These are phyloP conservation scores for Sylvicola cinctus DNA, from an alignment of 2,888 invertebrate species.

Conservation along the genomic window DNA sequence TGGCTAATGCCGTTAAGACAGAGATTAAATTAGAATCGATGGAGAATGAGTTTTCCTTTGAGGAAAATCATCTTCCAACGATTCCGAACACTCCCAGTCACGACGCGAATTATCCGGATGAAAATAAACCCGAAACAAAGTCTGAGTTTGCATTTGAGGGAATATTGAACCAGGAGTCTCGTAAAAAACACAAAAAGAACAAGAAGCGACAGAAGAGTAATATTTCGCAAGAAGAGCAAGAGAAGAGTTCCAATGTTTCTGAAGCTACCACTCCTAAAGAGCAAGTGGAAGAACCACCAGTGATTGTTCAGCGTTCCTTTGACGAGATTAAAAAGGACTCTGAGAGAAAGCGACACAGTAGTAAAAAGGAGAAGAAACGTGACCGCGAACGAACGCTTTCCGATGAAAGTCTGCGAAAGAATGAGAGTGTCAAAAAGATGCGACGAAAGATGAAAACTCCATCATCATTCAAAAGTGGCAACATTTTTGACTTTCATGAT, in stretches of 20 bases:
- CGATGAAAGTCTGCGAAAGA: too few relatives aligned
- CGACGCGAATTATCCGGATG: conserved; percentile 1
- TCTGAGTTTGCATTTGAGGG: conserved; percentile 12
- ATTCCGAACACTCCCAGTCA: neutral
- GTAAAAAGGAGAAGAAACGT: conserved; percentile 37
- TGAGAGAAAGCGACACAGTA: conserved; percentile 16
- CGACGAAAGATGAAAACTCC: neutral
- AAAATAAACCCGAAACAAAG: conserved; percentile 1
- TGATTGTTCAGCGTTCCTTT: conserved; percentile 3
- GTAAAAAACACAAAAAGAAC: conserved; percentile 70
- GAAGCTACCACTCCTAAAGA: too few relatives aligned
- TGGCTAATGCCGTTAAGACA: conserved; percentile 8
- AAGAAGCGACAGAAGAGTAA: conserved; percentile 56
- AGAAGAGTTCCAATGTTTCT: too few relatives aligned
- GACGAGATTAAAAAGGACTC: too few relatives aligned
- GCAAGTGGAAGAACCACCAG: conserved; percentile 11
- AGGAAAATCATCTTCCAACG: conserved; percentile 9
- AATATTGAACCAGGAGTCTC: conserved; percentile 30
- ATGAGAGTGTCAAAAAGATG: too few relatives aligned
- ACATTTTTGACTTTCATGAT: conserved; percentile 9
- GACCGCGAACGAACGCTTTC: conserved; percentile 28
- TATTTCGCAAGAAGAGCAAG: conserved; percentile 7
- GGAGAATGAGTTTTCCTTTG: conserved; percentile 3
- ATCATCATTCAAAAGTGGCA: conserved; percentile 22
- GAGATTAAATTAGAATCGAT: conserved; percentile 10